Evolutionary conservation across 2,888 invertebrate genomes (phyloP), one percentile per base, ranked within the genome.

Genomic region (Melinaea menophilus): DNA sequence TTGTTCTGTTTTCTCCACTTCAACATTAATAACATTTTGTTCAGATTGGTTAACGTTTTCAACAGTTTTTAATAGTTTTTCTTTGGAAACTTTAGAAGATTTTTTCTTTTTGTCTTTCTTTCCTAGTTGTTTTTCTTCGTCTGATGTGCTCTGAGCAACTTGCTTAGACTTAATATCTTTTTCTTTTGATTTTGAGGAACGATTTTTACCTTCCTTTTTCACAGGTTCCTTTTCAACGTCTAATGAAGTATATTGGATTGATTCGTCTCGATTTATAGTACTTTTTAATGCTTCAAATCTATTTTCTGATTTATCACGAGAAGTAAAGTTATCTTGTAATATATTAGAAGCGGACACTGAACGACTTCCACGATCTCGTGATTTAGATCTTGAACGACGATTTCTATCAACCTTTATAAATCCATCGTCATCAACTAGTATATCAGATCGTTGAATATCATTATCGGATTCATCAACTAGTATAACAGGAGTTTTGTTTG

Each of bases 331-430:
- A 61, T 71, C 76, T 62, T 75, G 73, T 47, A 74, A 68, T 4
- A 73, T 58, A 64, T 79, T 79, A 34, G 85, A 78, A 59, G 72
- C 74, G 46, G 83, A 82, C 48, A 74, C 69, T 11, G 85, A 82
- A n/a, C 86, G 83, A 55, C 75, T 76, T 61, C 88, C 87, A 62
- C 92, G 86, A 62, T 89, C 88, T 62, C 93, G 86, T 12, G 93
- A 93, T 62, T 92, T 87, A 2, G 93, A 93, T 60, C 93, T 86
- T 55, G 91, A 87, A 68, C 90, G 81, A 75, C 89, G 82, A 69
- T 80, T 85, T 77, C 89, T 85, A 55, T 90, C 90, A 55, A 91
- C 88, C 48, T 80, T 84, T 62, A 91, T 88, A 71, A 92, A 92
- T 5, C 91, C 91, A 75, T 91, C 92, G 37, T 82, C 76, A 72